A percentile compares a stretch with the other conserved stretches of the same genome.
Evolutionary conservation across 2,888 invertebrate species (phyloP).

Genomic region (Brenthis daphne): DNA sequence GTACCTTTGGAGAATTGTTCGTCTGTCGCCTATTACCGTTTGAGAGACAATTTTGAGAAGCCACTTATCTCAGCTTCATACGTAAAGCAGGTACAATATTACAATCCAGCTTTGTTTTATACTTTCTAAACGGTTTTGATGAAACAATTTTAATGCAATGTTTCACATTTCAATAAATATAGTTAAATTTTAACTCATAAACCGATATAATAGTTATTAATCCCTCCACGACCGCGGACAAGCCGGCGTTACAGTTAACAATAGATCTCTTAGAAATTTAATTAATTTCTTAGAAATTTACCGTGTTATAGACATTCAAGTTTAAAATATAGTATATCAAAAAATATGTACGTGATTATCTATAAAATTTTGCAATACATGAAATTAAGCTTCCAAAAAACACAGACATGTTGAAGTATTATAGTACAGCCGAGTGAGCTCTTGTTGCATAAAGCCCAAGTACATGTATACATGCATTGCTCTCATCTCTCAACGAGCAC

Average conservation of each 20-base stretch:
- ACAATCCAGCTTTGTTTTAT: slow-evolving; percentile 36
- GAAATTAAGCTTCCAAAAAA: neutral
- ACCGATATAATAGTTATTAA: neutral
- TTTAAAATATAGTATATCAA: too few relatives aligned
- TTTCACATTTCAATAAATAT: neutral
- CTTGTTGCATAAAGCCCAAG: neutral
- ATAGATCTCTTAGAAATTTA: too few relatives aligned
- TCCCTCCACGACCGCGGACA: too few relatives aligned
- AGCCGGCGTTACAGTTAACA: too few relatives aligned
- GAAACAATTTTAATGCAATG: neutral
- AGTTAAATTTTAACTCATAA: neutral
- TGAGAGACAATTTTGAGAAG: slow-evolving; percentile 50
- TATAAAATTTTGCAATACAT: neutral
- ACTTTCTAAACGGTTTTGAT: slow-evolving; percentile 10
- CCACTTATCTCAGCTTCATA: slow-evolving; percentile 47
- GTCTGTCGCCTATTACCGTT: slow-evolving; percentile 52
- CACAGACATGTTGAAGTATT: neutral
- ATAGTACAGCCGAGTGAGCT: slow-evolving; percentile 1
- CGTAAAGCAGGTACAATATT: slow-evolving; percentile 43
- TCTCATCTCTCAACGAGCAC: slow-evolving; percentile 3
- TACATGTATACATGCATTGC: neutral
- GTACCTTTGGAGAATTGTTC: slow-evolving; percentile 51
- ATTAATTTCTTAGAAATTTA: too few relatives aligned
- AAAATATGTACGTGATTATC: too few relatives aligned
- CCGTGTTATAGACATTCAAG: too few relatives aligned